phyloP scores from a whole-genome alignment of 2,113 vertebrate genomes.

The Seriola rivoliana region DNA sequence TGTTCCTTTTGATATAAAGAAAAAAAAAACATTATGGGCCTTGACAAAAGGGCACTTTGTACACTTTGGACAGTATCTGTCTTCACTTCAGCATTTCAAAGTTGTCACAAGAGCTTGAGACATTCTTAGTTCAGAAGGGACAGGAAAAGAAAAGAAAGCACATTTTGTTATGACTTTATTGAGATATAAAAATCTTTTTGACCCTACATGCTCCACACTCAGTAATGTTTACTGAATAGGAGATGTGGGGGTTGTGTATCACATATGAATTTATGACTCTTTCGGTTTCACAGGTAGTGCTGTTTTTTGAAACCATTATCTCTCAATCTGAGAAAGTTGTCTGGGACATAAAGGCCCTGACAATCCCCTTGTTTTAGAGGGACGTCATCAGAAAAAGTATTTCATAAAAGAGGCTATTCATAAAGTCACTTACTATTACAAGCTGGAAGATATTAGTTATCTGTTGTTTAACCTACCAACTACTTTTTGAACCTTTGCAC shows the following conservation, averaged over 20 bases:
- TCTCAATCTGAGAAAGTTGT: constrained; percentile 4
- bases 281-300: background rate
- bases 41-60: too few relatives aligned
- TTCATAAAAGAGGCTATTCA: constrained; percentile 8
- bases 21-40: too few relatives aligned
- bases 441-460: background rate
- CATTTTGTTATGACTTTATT: background rate
- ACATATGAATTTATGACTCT: background rate
- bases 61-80: too few relatives aligned
- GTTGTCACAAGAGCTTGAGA: too few relatives aligned
- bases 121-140: background rate
- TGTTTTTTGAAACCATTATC: background rate
- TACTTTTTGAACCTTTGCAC: background rate
- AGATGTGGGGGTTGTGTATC: background rate
- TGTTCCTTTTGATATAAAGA: too few relatives aligned
- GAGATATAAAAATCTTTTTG: background rate
- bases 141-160: background rate
- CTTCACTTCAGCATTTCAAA: too few relatives aligned
- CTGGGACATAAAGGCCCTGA: background rate
- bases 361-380: background rate
- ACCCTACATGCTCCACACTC: background rate
- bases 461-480: background rate
- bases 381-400: background rate
- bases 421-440: background rate
- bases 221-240: background rate